Base-by-base conservation (phyloP, 2,888 invertebrate species). In the Serrognathus titanus region DNA sequence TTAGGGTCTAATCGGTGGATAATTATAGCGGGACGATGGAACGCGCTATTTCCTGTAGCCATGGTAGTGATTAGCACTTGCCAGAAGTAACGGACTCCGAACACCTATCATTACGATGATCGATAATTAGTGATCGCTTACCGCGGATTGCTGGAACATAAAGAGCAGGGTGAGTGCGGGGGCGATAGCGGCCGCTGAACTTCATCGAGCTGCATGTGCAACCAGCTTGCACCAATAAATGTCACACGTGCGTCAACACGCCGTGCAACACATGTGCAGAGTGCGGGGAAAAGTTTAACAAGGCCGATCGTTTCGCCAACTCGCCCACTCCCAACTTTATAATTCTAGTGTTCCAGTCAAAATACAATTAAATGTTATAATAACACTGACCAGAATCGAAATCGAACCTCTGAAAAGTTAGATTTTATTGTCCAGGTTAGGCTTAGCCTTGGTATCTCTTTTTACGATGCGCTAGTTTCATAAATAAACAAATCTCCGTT, bases 161-260 rank as follows among this genome's bases (percentile, higher is more conserved):
- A 40, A 24, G 51, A 51, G 51, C 51, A 43, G 53, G 46, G 53
- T 36, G 46, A 52, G 16, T 40, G 47, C 36, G 41, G 31, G 47
- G 55, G 59, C 55, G 62, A 61, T n/a, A 35, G 47, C 36, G 41
- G 31, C 39, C 57, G 59, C 55, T 64, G 63, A 62, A 64, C 62
- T 55, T 63, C 58, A 45, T 52, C 48, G 48, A 54, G 41, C 48
- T 48, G 48, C 48, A 48, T 54, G 54, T 48, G 48, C 48, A 41
- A 54, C 54, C 48, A 53, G 53, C 53, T 49, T 54, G 54, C 49
- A 54, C 54, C 48, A 54, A 54, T 54, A 54, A 54, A 54, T 54
- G 54, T 54, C 71, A 69, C 69, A 67, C 69, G 69, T 69, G 69
- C 66, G 66, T 69, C 67, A 65, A 64, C 66, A 69, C 61, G 66